phyloP scores from a whole-genome alignment of 2,797 vertebrate genomes.

The Typhlichthys subterraneus region DNA sequence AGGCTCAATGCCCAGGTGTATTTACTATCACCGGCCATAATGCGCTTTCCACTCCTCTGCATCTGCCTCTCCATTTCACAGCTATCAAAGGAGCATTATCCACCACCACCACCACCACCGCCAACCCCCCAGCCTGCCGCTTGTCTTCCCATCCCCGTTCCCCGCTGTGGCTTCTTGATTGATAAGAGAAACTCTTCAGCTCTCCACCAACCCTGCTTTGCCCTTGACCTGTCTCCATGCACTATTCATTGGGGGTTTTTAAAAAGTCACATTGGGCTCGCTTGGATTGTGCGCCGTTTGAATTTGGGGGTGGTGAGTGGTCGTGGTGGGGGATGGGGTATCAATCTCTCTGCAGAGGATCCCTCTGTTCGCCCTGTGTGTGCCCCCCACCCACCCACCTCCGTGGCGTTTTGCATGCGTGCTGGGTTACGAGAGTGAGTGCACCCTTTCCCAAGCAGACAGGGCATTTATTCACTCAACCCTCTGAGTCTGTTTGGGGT shows the following conservation, averaged over 20 bases:
- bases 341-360: constrained; percentile 78
- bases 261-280: constrained; percentile 75
- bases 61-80: constrained; percentile 67
- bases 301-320: constrained; percentile 34
- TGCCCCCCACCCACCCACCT: constrained; percentile 55
- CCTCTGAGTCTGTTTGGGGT: constrained; percentile 67
- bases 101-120: constrained; percentile 8
- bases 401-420: constrained; percentile 77
- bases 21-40: constrained; percentile 58
- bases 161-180: constrained; percentile 69
- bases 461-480: constrained; percentile 78
- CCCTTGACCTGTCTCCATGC: constrained; percentile 78
- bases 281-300: constrained; percentile 73
- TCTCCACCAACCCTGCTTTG: constrained; percentile 57
- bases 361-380: constrained; percentile 22
- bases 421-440: constrained; percentile 69
- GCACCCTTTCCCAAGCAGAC: constrained; percentile 71
- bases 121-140: constrained; percentile 34
- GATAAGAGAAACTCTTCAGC: constrained; percentile 77
- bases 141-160: constrained; percentile 64
- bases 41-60: constrained; percentile 53
- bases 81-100: constrained; percentile 65
- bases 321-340: constrained; percentile 42
- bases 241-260: constrained; percentile 79
- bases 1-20: constrained; percentile 54